phyloP scores from a whole-genome alignment of 1,140 invertebrate species.

The Eurosta solidaginis region DNA sequence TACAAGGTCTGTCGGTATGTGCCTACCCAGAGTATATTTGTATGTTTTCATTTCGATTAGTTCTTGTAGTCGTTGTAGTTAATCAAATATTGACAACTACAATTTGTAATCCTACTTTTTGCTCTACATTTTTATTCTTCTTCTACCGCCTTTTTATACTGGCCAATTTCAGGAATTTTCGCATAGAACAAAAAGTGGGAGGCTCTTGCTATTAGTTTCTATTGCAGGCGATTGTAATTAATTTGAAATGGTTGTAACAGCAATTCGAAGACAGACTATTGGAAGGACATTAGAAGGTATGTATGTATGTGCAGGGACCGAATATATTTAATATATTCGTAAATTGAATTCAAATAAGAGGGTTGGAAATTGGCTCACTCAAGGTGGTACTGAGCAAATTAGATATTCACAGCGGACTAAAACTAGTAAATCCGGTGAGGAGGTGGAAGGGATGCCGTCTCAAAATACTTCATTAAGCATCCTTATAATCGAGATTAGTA shows the following conservation, averaged over 20 bases:
- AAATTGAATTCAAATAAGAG: no score
- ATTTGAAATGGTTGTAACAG: constrained; percentile 1
- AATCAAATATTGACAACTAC: constrained; percentile 24
- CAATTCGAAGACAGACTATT: not conserved
- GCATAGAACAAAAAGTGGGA: not conserved
- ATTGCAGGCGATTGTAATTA: constrained; percentile 15
- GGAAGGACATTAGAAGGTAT: not conserved
- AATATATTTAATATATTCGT: no score
- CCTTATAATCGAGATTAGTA: no score
- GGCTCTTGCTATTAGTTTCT: not conserved
- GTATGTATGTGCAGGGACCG: no score
- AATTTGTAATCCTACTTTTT: not conserved
- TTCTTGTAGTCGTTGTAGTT: constrained; percentile 22
- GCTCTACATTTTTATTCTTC: not conserved
- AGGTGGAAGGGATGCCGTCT: no score
- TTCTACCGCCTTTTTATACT: not conserved
- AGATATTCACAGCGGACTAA: no score
- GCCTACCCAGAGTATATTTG: not conserved
- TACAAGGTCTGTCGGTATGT: not conserved
- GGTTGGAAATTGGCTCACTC: no score
- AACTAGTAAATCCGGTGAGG: no score
- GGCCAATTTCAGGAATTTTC: not conserved
- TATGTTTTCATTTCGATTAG: not conserved
- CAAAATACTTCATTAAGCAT: no score
- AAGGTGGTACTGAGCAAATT: no score